Conservation (phyloP, 2,113 vertebrate genomes). For the Pelecanus crispus region DNA sequence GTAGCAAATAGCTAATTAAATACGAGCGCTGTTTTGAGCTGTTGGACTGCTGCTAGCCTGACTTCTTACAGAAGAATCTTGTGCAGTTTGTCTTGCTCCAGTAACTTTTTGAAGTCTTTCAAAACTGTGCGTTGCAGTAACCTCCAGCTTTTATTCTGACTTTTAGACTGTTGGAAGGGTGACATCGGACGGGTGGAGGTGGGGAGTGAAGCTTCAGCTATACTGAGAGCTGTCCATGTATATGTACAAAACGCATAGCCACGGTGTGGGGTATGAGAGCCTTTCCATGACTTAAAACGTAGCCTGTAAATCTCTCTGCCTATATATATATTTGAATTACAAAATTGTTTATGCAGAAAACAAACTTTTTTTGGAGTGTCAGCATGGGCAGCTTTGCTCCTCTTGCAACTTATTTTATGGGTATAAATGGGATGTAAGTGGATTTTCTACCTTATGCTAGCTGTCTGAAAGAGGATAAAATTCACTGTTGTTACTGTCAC, state of each 20-base stretch:
- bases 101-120: constrained; percentile 45
- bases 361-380: background rate
- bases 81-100: constrained; percentile 12
- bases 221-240: background rate
- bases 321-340: background rate
- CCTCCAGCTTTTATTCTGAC: background rate
- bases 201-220: background rate
- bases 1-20: constrained; percentile 30
- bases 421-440: background rate
- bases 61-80: background rate
- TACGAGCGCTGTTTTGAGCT: background rate
- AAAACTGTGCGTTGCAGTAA: background rate
- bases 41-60: background rate
- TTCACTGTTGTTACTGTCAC: background rate
- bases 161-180: background rate
- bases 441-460: constrained; percentile 7
- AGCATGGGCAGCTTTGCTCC: background rate
- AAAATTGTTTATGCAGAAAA: background rate
- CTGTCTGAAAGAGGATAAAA: background rate
- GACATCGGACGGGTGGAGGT: background rate
- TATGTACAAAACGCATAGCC: background rate
- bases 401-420: background rate
- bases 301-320: background rate
- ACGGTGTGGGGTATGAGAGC: background rate
- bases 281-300: background rate